Base-by-base conservation (phyloP, 92 coral and sea anemone genomes). In the Porites rus region DNA sequence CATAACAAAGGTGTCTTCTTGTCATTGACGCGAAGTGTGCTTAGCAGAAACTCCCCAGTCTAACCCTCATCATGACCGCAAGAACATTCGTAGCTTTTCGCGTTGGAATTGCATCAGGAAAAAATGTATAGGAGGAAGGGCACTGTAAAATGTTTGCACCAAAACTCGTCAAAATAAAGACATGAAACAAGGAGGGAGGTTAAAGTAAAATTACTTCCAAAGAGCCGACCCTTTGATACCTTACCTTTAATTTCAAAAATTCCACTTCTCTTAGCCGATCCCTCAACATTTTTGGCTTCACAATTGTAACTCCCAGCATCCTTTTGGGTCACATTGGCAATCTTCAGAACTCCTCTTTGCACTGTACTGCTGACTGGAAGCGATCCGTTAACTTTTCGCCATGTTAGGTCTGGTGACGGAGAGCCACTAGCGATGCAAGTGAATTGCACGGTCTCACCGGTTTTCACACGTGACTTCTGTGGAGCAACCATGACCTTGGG, bases 361-460 rank as follows among this genome's bases (percentile, higher is more conserved):
- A 91, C 62, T 10, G 79, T 71, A 68, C 93, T 93, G 62, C 63
- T 65, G n/a, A 83, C 90, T 25, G 96, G 94, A 64, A 95, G 94
- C 19, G 98, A 92, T 7, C 87, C 96, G 71, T 92, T 92, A 75
- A 81, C 77, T 13, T 95, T 91, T 14, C 85, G 90, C 99, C 99
- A 97, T 2, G 93, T 80, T 16, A 95, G 87, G 20, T 86, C 63
- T 18, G 99, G 99, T 13, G 83, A 72, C 0, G 99, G 99, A 10
- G 95, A 94, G 19, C 99, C 97, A 78, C 94, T 90, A 71, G 95
- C 96, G 8, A 93, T 90, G 65, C 99, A 97, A 10, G 88, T 90
- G 83, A 95, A 94, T 71, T 84, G 91, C 13, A 93, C 96, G 53
- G 96, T 76, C 64, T 97, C 98, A 7, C 99, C 98, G 7, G 82